Percentiles rank a stretch among this genome's conserved stretches.
These are phyloP conservation scores for Tangara arthus DNA, from an alignment of 2,797 vertebrate species.

Conservation along the genomic window DNA sequence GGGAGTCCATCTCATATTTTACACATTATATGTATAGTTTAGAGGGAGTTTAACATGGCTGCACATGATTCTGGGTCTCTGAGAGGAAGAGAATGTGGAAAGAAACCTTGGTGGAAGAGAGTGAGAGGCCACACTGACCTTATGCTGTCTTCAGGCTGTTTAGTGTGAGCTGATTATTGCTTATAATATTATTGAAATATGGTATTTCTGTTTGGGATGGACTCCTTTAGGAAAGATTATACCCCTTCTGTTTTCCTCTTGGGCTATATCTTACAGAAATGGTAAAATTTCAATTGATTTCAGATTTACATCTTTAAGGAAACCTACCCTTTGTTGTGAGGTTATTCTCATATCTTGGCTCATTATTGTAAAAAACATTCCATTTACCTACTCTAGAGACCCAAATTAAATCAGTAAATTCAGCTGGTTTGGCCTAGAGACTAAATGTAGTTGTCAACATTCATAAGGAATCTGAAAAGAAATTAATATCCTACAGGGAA, in stretches of 20 bases:
- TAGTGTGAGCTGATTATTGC: background rate
- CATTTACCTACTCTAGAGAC: conserved; percentile 15
- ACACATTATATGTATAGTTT: background rate
- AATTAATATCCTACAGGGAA: conserved; percentile 40
- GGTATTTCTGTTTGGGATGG: background rate
- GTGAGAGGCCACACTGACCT: accelerated
- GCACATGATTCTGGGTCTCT: background rate
- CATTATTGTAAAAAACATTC: conserved; percentile 19
- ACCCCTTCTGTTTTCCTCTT: background rate
- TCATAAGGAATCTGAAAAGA: conserved; percentile 37
- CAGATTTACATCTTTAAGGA: conserved; percentile 26
- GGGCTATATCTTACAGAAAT: background rate
- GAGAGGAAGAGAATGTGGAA: background rate
- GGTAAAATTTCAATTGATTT: background rate
- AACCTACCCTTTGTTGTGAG: background rate
- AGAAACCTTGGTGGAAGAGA: background rate
- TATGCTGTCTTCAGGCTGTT: background rate
- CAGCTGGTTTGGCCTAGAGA: conserved; percentile 15
- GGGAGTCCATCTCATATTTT: background rate
- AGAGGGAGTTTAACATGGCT: background rate
- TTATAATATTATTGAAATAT: background rate
- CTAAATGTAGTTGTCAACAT: conserved; percentile 45
- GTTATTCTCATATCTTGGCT: conserved; percentile 12
- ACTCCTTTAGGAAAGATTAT: background rate
- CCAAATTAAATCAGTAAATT: conserved; percentile 54